Conservation (phyloP, 1,140 invertebrate species). For the Drosophila sechellia region DNA sequence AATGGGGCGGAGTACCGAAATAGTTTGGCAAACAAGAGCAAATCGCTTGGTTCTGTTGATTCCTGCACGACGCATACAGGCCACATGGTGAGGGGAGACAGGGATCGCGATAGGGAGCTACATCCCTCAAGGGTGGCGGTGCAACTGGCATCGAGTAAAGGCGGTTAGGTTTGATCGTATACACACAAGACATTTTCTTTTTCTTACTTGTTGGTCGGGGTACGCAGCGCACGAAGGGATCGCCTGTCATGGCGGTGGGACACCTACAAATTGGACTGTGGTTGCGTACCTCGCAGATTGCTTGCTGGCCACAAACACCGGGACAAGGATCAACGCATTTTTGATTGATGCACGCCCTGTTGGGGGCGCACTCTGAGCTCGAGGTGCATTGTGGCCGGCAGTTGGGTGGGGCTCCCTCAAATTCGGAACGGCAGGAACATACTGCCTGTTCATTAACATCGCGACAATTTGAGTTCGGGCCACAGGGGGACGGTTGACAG, state of each 20-base stretch:
- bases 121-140: conserved; percentile 73
- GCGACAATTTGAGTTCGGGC: conserved; percentile 88
- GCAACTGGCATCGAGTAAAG: conserved; percentile 38
- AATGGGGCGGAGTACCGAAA: conserved; percentile 90
- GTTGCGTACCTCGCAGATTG: conserved; percentile 90
- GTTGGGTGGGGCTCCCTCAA: conserved; percentile 89
- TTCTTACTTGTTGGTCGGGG: conserved; percentile 86
- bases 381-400: conserved; percentile 90
- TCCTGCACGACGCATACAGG: conserved; percentile 90
- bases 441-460: conserved; percentile 88
- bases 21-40: conserved; percentile 91
- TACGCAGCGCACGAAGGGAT: conserved; percentile 86
- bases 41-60: conserved; percentile 88
- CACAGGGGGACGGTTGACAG: conserved; percentile 88
- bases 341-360: conserved; percentile 90
- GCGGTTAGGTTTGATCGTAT: conserved; percentile 6
- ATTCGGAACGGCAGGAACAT: conserved; percentile 90
- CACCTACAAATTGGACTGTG: conserved; percentile 91
- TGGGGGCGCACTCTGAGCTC: conserved; percentile 91
- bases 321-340: conserved; percentile 93
- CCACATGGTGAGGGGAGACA: conserved; percentile 92
- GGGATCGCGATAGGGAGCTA: conserved; percentile 81
- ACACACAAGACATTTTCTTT: not conserved
- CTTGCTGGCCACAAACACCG: conserved; percentile 91
- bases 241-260: conserved; percentile 89